Evolutionary conservation across 37 sponge, comb jelly and placozoan species (phyloP), one percentile per base, ranked within the genome.

Genomic region (Agelas oroides): DNA sequence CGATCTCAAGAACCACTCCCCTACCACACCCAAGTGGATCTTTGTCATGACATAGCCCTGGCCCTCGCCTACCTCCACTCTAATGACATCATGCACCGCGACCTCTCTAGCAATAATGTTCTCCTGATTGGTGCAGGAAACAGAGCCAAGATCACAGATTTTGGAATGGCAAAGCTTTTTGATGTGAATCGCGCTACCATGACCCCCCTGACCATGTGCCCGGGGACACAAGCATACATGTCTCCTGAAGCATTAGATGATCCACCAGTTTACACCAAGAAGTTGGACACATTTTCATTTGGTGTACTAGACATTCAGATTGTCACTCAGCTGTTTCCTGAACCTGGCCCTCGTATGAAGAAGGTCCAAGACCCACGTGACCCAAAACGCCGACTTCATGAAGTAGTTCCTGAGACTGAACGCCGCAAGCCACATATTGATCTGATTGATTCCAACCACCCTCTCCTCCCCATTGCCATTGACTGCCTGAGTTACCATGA

Each of bases 71-170:
- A 46, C 46, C 46, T 46, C 46, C 46, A 46, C 46, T 46, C 46
- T 8, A 71, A 71, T 37, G 23, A 18, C 52, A 71, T 71, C 72
- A 34, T 40, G 1, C 72, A 71, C 16, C 41, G 72, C 23, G 72
- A 71, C 25, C 52, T 71, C 41, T 71, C 72, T 13, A 24, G 72
- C 62, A 61, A 61, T 14, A 61, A 61, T 61, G 62, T 61, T 2
- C 62, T 61, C 5, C 27, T 61, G 27, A 25, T 14, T 27, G n/a
- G n/a, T n/a, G n/a, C n/a, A n/a, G 62, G 62, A 23, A 3, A 61
- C 27, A 23, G 27, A 12, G 62, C 14, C 2, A 61, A 61, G 27
- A 14, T 61, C 62, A 61, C 25, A 23, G 62, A 61, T 61, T 61
- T 61, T 25, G 62, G 62, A 61, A 61, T 61, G 62, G n/a, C 62